Evolutionary conservation across 2,888 invertebrate species (phyloP).

Genomic region (Stratiomys singularior): DNA sequence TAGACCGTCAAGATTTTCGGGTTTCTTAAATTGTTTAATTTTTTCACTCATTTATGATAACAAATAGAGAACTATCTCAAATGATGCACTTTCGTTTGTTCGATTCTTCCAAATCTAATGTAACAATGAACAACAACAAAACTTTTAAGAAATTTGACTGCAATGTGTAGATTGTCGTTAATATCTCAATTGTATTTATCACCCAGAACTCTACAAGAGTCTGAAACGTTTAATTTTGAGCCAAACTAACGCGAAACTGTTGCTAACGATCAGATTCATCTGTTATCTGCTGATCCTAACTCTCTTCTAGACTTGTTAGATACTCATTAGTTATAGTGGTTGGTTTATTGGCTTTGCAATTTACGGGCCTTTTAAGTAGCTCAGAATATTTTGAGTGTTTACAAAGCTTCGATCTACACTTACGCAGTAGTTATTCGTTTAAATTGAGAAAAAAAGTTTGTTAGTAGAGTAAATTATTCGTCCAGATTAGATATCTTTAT

Average conservation of each 20-base stretch:
- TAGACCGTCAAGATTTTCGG: slow-evolving; percentile 64
- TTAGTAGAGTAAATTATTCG: no score
- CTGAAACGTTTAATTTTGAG: not conserved
- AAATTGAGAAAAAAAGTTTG: not conserved
- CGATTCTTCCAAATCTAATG: no score
- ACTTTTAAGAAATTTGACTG: not conserved
- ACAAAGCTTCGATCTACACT: not conserved
- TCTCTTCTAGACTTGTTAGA: not conserved
- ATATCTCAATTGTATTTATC: not conserved
- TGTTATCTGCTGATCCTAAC: slow-evolving; percentile 29
- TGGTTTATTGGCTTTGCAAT: slow-evolving; percentile 39
- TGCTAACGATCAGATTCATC: not conserved
- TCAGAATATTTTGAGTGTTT: not conserved
- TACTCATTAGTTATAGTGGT: not conserved
- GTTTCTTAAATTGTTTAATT: slow-evolving; percentile 59
- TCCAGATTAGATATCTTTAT: no score
- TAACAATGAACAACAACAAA: no score
- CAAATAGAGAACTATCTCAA: not conserved
- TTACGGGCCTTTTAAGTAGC: slow-evolving; percentile 12
- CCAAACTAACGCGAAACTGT: slow-evolving; percentile 1
- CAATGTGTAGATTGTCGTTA: no score
- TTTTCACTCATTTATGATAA: slow-evolving; percentile 41
- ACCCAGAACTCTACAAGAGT: not conserved
- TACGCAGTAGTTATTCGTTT: not conserved
- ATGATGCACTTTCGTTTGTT: not conserved